Evolutionary conservation across 2,888 invertebrate species (phyloP), one percentile per base, ranked within the genome.

Genomic region (Kuschelorhynchus macadamiae): DNA sequence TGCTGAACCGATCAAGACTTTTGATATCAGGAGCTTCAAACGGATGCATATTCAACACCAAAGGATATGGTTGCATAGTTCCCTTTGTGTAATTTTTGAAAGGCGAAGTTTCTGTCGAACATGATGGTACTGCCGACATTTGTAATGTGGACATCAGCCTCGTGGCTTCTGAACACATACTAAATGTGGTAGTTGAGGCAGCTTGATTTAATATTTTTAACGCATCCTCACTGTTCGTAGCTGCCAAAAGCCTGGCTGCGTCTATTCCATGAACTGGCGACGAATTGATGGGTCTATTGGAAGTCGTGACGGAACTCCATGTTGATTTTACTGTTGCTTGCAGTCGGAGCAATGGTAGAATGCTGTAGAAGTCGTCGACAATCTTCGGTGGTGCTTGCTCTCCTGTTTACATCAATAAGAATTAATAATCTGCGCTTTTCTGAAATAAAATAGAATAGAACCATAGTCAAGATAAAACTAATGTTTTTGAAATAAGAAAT

Each of bases 101-200:
- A 9, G 88, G 86, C 14, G 88, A 87, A 17, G 59, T 49, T 36
- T 81, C 81, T n/a, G 75, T 53, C 16, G 36, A 67, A 12, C 73
- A 71, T 16, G 90, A 80, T 21, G 91, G 90, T 72, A 91, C 81
- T 5, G 91, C 91, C 60, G 91, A 90, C 81, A 91, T 90, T 78
- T 91, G 91, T 67, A 91, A 83, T n/a, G 91, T 91, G 76, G 90
- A 89, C 87, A 91, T 91, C 65, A 91, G 85, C 80, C 88, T 90
- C 42, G 89, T 89, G 55, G 91, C 91, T 83, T 91, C 91, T n/a
- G 87, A 89, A 75, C 90, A 90, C 88, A 91, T 91, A 5, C 87
- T 88, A 73, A 89, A 91, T 1, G 88, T 87, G 3, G 82, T 81
- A 17, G 72, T 72, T 3, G 88, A 86, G 72, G 84, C 74, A 1